Evolutionary conservation across 1,140 invertebrate species (phyloP).

Genomic region (Aphelenchoides fujianensis): DNA sequence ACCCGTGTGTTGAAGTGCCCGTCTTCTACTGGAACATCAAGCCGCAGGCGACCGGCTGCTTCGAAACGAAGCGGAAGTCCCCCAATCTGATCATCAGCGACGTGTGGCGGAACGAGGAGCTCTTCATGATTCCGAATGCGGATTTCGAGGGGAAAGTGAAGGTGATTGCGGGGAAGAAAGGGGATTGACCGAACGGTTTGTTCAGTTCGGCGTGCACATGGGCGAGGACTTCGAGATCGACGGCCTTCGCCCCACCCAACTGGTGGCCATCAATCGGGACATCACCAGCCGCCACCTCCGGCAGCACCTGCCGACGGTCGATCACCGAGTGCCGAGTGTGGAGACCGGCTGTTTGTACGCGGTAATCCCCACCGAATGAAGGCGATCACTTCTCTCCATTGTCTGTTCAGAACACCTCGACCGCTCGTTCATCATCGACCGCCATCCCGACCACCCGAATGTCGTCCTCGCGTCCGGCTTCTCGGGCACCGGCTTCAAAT

Average conservation of each 20-base stretch:
- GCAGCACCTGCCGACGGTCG: constrained; percentile 45
- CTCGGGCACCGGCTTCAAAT: constrained; percentile 55
- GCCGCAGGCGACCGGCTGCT: constrained; percentile 24
- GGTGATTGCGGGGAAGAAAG: no score
- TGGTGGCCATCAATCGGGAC: constrained; percentile 19
- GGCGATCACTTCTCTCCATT: no score
- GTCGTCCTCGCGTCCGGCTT: constrained; percentile 51
- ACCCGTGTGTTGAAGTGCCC: constrained; percentile 33
- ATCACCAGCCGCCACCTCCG: constrained; percentile 33
- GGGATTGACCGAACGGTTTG: no score
- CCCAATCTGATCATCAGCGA: constrained; percentile 48
- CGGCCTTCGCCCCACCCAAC: neutral
- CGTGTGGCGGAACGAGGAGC: constrained; percentile 33
- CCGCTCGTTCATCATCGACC: constrained; percentile 46
- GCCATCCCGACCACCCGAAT: constrained; percentile 42
- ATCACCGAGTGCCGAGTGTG: constrained; percentile 26
- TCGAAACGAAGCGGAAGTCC: constrained; percentile 28
- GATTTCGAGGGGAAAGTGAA: constrained; percentile 49
- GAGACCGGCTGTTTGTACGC: constrained; percentile 46
- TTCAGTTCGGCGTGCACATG: constrained; percentile 44
- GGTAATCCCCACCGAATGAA: constrained; percentile 32
- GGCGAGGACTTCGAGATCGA: constrained; percentile 23
- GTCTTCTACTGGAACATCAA: constrained; percentile 48
- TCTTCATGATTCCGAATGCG: constrained; percentile 45
- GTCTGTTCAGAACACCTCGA: constrained; percentile 50